These are phyloP conservation scores for Nycticorax nycticorax DNA, from an alignment of 2,113 vertebrate species.

Conservation along the genomic window DNA sequence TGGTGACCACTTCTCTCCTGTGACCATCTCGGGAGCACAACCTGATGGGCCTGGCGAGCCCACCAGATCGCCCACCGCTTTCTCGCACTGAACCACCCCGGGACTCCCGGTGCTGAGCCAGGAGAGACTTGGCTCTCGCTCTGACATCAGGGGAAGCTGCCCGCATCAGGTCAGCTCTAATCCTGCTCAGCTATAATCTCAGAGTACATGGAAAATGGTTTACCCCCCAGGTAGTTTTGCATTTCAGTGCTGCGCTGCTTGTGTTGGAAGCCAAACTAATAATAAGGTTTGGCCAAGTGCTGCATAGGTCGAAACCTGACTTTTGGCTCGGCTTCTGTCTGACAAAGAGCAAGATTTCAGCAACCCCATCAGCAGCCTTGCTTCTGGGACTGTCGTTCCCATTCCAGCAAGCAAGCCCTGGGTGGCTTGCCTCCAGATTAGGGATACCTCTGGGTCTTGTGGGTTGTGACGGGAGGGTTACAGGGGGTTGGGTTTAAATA, in stretches of 20 bases:
- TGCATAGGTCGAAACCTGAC: not conserved
- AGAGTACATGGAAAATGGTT: not conserved
- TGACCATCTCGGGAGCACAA: not conserved
- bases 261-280: conserved; percentile 11
- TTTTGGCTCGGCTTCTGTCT: not conserved
- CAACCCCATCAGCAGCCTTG: not conserved
- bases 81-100: not conserved
- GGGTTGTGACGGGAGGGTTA: not conserved
- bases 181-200: not conserved
- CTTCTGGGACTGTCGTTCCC: not conserved
- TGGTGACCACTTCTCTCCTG: not conserved
- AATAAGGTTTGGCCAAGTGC: not conserved
- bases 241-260: not conserved
- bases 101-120: not conserved
- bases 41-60: not conserved
- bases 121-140: fast-evolving
- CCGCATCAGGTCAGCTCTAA: not conserved
- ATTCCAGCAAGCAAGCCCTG: not conserved
- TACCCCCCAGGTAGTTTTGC: not conserved
- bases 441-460: not conserved
- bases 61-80: not conserved
- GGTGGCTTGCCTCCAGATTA: not conserved
- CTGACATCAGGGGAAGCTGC: not conserved
- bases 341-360: not conserved
- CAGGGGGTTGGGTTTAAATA: not conserved